phyloP scores from a whole-genome alignment of 2,888 invertebrate species.

The Pyrrhia umbra region DNA sequence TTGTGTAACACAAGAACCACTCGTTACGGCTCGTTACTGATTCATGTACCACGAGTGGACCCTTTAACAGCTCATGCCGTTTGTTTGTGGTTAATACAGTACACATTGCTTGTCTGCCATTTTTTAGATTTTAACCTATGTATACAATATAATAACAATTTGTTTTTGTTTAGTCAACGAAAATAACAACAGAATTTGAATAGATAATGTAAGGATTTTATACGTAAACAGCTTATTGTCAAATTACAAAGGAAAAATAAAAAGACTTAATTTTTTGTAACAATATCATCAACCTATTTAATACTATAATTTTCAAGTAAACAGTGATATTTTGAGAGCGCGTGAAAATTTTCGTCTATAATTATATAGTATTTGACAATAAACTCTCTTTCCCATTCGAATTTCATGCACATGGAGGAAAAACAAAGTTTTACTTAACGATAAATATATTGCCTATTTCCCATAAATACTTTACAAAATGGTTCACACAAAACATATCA shows the following conservation, averaged over 20 bases:
- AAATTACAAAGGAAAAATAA: constrained; percentile 9
- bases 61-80: not conserved
- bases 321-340: constrained; percentile 13
- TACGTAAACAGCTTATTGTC: constrained; percentile 5
- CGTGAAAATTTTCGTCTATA: constrained; percentile 5
- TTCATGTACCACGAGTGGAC: no score
- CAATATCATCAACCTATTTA: constrained; percentile 5
- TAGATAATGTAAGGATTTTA: constrained; percentile 7
- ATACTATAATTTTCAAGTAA: constrained; percentile 9
- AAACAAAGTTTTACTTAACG: constrained; percentile 7
- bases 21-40: no score
- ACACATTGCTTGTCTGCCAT: constrained; percentile 11
- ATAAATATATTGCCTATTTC: not conserved
- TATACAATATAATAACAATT: constrained; percentile 6
- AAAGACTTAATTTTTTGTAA: not conserved
- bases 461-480: constrained; percentile 13
- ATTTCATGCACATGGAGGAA: constrained; percentile 2
- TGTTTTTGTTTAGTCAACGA: not conserved
- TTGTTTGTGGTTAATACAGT: constrained; percentile 8
- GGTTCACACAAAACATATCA: constrained; percentile 10
- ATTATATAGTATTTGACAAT: constrained; percentile 6
- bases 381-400: constrained; percentile 9
- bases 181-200: constrained; percentile 7
- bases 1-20: constrained; percentile 8
- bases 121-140: constrained; percentile 11